Evolutionary conservation across 2,113 vertebrate species (phyloP), one percentile per base, ranked within the genome.

Genomic region (cattle (Bos taurus)): DNA sequence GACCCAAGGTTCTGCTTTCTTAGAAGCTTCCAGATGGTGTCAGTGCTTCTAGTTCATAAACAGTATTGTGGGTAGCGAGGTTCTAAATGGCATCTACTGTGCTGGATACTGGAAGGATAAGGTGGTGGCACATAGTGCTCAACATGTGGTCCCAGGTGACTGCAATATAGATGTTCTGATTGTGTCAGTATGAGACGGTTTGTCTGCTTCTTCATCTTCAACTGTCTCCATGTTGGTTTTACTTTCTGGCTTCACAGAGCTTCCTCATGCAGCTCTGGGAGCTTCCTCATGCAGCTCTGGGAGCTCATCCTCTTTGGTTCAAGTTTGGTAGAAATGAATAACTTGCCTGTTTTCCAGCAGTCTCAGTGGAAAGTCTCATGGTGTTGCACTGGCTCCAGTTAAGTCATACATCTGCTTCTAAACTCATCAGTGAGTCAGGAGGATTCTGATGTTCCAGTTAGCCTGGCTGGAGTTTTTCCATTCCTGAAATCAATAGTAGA

Each of bases 81-180:
- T 56, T 85, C 77, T 86, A 3, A 57, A 13, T 82, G 78, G 4
- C 7, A 88, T 3, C 33, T 33, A 8, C 23, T 67, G 0, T 71
- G 11, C 19, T 71, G 50, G 40, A 7, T 21, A 14, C 23, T 30
- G 13, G 33, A 28, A 81, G 26, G 52, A 23, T 6, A 67, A 86
- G 3, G n/a, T 23, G 3, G 15, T 1, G 43, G 2, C 1, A 6
- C 25, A 16, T 43, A 5, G 12, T 40, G 26, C 10, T 46, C 40
- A 60, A 57, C 30, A 17, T 56, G 13, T 57, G 16, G 17, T 36
- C 15, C 2, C 46, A 1, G 56, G 10, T 33, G n/a, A 2, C 3
- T 84, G 60, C 56, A 16, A 57, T 25, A 33, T 50, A n/a, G 30
- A 21, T 33, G 2, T 19, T 46, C 10, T 0, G 2, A 2, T 23